Conservation (phyloP, 1,140 invertebrate species). For the Magallana angulata region DNA sequence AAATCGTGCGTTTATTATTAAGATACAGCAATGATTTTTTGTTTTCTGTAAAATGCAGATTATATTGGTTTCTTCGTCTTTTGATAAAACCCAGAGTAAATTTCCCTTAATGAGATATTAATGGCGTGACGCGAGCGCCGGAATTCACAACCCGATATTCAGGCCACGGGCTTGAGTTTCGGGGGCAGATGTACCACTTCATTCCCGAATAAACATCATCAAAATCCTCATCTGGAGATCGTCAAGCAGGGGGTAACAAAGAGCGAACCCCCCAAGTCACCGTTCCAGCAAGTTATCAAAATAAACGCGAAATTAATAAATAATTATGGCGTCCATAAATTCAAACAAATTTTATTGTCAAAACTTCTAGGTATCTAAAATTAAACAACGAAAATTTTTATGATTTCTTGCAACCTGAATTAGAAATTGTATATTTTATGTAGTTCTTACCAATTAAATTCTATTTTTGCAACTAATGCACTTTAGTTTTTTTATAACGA, state of each 20-base stretch:
- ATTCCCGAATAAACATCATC: not conserved
- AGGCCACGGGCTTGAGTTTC: not conserved
- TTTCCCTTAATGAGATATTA: constrained; percentile 23
- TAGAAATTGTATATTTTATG: too few species aligned
- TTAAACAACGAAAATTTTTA: too few species aligned
- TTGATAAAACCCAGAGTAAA: constrained; percentile 1
- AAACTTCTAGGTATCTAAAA: too few species aligned
- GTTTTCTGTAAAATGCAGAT: not conserved
- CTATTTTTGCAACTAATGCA: too few species aligned
- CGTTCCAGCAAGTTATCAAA: not conserved
- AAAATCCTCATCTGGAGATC: not conserved
- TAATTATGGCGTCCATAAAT: not conserved
- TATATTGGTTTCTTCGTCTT: not conserved
- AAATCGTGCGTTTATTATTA: constrained; percentile 8
- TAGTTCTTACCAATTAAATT: too few species aligned
- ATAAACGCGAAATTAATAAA: constrained; percentile 1
- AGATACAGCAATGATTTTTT: not conserved
- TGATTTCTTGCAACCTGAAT: too few species aligned
- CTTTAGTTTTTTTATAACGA: too few species aligned
- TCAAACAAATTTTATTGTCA: not conserved
- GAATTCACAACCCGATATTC: not conserved
- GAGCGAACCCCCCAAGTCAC: not conserved
- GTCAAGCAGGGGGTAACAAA: constrained; percentile 4
- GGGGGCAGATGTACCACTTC: constrained; percentile 2
- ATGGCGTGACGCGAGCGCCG: not conserved